Conservation (phyloP, 2,797 vertebrate genomes). For the Moxostoma hubbsi region DNA sequence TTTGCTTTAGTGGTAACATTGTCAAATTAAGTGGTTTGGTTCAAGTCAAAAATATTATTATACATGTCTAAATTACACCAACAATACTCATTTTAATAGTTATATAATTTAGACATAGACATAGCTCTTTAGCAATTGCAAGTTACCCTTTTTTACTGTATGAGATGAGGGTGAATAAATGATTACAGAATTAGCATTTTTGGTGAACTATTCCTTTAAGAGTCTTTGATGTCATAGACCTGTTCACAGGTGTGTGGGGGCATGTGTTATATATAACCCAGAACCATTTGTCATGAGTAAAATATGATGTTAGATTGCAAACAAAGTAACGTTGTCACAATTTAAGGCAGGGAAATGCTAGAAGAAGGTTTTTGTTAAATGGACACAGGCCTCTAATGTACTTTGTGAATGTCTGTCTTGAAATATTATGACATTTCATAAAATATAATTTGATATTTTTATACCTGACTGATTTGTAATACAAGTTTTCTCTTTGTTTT, state of each 20-base stretch:
- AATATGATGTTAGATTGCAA: neutral
- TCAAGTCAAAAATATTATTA: too few species aligned
- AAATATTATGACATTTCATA: conserved; percentile 14
- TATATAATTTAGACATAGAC: too few species aligned
- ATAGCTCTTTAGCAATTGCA: too few species aligned
- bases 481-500: neutral
- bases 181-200: too few species aligned
- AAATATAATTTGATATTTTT: neutral
- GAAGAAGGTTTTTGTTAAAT: conserved; percentile 1
- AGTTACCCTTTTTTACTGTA: too few species aligned
- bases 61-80: too few species aligned
- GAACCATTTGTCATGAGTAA: conserved; percentile 10
- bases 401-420: neutral
- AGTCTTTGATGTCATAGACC: neutral
- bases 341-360: neutral
- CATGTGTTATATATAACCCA: neutral
- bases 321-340: neutral
- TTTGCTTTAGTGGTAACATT: too few species aligned
- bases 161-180: too few species aligned
- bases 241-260: neutral
- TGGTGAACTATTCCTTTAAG: too few species aligned
- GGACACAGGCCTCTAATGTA: neutral
- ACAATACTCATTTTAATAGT: too few species aligned
- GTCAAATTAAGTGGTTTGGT: too few species aligned
- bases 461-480: neutral